Conservation (phyloP, 2,797 vertebrate genomes). For the Falco concolor region DNA sequence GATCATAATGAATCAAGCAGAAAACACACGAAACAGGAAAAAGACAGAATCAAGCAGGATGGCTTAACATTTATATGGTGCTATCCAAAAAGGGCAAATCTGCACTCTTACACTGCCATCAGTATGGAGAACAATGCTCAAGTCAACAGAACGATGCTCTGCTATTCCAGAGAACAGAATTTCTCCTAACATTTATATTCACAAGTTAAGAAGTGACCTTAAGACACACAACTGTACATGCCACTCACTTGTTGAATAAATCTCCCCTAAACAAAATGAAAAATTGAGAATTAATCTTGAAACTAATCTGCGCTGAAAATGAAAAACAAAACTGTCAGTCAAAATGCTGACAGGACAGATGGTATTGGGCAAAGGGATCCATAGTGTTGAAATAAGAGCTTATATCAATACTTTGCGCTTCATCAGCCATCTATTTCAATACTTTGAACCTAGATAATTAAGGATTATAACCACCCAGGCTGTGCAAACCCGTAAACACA, state of each 20-base stretch:
- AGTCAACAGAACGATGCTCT: conserved; percentile 36
- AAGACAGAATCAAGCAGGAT: not conserved
- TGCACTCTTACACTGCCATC: not conserved
- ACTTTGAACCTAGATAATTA: conserved; percentile 64
- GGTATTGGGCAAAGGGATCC: conserved; percentile 38
- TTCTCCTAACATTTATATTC: conserved; percentile 45
- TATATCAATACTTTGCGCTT: conserved; percentile 63
- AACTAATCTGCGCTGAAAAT: conserved; percentile 46
- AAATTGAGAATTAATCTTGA: conserved; percentile 41
- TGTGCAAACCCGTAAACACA: conserved; percentile 48
- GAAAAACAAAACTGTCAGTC: conserved; percentile 49
- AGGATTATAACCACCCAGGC: conserved; percentile 56
- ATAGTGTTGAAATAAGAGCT: conserved; percentile 60
- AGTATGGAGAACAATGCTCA: not conserved
- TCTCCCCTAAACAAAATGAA: conserved; percentile 28
- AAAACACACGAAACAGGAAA: not conserved
- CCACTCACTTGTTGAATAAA: conserved; percentile 53
- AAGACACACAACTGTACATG: not conserved
- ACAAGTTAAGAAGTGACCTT: conserved; percentile 33
- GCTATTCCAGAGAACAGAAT: conserved; percentile 5
- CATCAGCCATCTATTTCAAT: conserved; percentile 60
- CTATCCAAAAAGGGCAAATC: conserved; percentile 27
- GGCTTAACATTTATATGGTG: not conserved
- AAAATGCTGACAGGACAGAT: conserved; percentile 28
- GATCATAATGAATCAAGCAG: not conserved